phyloP scores from a whole-genome alignment of 2,888 invertebrate genomes.

The Molanna angustata region DNA sequence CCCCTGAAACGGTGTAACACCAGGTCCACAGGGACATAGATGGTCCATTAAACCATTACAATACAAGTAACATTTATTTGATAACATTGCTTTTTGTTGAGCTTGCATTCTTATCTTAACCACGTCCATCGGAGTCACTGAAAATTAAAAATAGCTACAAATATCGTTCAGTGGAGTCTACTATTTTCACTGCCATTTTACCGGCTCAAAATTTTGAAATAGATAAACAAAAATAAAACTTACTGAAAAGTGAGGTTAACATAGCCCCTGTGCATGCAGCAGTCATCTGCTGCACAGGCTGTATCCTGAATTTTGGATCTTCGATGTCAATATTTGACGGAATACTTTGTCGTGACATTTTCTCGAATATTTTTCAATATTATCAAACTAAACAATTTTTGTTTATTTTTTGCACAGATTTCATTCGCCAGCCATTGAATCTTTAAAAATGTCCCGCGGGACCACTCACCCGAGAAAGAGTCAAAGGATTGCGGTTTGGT shows the following conservation, averaged over 20 bases:
- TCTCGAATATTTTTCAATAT: too few species aligned
- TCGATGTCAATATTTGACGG: constrained; percentile 44
- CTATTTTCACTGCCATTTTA: not conserved
- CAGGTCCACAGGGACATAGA: constrained; percentile 75
- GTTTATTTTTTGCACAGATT: too few species aligned
- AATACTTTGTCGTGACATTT: constrained; percentile 6
- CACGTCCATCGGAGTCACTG: constrained; percentile 99
- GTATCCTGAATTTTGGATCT: constrained; percentile 75
- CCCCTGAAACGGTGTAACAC: constrained; percentile 59
- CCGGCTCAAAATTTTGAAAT: not conserved
- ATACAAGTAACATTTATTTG: constrained; percentile 90
- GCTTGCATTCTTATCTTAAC: constrained; percentile 96
- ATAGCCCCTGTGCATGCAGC: constrained; percentile 87
- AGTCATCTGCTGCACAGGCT: constrained; percentile 77
- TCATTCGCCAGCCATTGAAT: too few species aligned
- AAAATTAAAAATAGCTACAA: constrained; percentile 30
- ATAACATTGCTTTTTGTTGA: constrained; percentile 79
- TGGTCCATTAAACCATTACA: constrained; percentile 99
- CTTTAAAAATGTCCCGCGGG: too few species aligned
- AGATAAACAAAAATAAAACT: not conserved
- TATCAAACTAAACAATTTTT: too few species aligned
- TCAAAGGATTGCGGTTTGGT: too few species aligned
- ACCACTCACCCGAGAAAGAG: too few species aligned
- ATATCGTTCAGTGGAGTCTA: too few species aligned
- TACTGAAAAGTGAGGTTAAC: constrained; percentile 85